Evolutionary conservation across 2,888 invertebrate species (phyloP), one percentile per base, ranked within the genome.

Genomic region (Spisula subtruncata): DNA sequence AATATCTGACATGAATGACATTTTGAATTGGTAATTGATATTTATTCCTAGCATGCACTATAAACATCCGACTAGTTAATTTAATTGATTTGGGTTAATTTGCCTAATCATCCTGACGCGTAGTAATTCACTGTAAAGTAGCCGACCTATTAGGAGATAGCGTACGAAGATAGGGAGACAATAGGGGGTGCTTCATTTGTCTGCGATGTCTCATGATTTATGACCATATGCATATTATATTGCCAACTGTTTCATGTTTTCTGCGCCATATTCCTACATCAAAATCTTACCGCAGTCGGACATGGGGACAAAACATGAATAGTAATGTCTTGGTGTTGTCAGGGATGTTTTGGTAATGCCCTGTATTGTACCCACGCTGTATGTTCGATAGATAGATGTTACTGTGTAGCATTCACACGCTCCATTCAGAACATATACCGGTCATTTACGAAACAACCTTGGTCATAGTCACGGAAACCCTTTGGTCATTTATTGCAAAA

Each of bases 11-110:
- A 86, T 80, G 60, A 75, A 35, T 87, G 90, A 90, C 90, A 90
- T 85, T 87, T 82, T 20, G 81, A 82, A 85, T 85, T 71, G 82
- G 85, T 90, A 90, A 90, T 90, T 90, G 90, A 87, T 90, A 90
- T 90, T 90, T 87, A 90, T 87, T 85, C 81, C 84, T 32, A 35
- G n/a, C 82, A 29, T 41, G 79, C 46, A 46, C 82, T 75, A 81
- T 90, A 90, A 88, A 90, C 79, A 87, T 82, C 75, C 48, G 54
- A 56, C 87, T 75, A 81, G 79, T 87, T 90, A 90, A 90, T 90
- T 75, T 84, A 88, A 86, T 87, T 90, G 90, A 89, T 86, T 84
- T 54, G 86, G 81, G 80, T 88, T 83, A 88, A 80, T 54, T 60
- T 83, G 56, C 83, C 87, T 83, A 88, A 88, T 88, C 83, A 88